Conservation (phyloP, 1,140 invertebrate species). For the Palaemon carinicauda region DNA sequence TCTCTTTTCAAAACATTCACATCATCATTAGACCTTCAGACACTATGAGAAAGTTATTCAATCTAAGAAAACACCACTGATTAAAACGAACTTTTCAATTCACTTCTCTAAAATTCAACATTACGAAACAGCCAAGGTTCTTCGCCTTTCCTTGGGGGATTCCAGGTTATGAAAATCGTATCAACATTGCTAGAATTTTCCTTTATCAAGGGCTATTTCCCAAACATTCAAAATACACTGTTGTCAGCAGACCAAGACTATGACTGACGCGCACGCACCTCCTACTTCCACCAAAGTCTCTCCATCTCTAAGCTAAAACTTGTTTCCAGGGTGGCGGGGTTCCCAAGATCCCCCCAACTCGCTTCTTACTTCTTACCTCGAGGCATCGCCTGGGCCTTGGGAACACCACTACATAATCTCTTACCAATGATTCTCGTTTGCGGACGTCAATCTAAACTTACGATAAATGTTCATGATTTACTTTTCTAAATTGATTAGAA, state of each 20-base stretch:
- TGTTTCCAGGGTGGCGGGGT: constrained; percentile 1
- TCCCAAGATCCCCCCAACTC: neutral
- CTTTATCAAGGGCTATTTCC: neutral
- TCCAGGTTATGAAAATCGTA: too few relatives aligned
- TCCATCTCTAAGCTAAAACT: constrained; percentile 16
- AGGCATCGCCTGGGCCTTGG: neutral
- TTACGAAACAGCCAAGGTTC: too few relatives aligned
- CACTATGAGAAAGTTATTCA: too few relatives aligned
- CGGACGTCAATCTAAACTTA: neutral
- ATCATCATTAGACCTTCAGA: too few relatives aligned
- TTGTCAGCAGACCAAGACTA: neutral
- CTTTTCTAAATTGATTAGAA: too few relatives aligned
- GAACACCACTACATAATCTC: neutral
- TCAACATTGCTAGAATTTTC: too few relatives aligned
- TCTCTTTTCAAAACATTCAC: too few relatives aligned
- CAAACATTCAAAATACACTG: neutral
- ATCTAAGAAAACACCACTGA: too few relatives aligned
- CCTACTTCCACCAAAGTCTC: neutral
- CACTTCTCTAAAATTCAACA: too few relatives aligned
- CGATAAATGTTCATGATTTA: neutral
- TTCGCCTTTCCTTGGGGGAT: too few relatives aligned
- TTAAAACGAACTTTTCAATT: too few relatives aligned
- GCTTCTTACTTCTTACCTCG: constrained; percentile 11
- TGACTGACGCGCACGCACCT: neutral
- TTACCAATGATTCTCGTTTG: neutral